A percentile compares a stretch with the other conserved stretches of the same genome.
phyloP scores from a whole-genome alignment of 2,888 invertebrate species.

The Lycophotia porphyrea region DNA sequence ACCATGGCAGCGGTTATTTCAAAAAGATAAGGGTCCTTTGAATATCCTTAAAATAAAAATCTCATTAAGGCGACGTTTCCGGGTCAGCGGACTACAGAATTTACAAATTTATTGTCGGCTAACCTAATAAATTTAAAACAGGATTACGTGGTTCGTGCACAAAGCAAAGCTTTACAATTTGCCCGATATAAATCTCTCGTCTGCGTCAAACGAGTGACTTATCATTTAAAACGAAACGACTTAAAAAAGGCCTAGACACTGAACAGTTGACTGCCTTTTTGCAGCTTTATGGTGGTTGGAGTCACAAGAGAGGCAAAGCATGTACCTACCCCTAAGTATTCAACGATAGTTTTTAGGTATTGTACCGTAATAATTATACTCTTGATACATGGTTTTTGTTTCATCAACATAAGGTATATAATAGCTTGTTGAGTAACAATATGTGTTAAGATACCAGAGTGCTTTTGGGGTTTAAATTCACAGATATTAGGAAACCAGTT shows the following conservation, averaged over 20 bases:
- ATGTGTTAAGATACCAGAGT: constrained; percentile 4
- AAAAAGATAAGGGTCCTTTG: constrained; percentile 73
- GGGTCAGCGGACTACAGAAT: constrained; percentile 86
- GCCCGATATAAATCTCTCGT: constrained; percentile 85
- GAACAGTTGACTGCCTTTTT: constrained; percentile 39
- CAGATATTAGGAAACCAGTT: constrained; percentile 66
- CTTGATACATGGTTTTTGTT: background rate
- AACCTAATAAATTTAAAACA: constrained; percentile 89
- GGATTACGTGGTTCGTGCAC: constrained; percentile 87
- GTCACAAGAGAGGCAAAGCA: constrained; percentile 6
- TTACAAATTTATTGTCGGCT: constrained; percentile 88
- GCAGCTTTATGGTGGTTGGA: constrained; percentile 6
- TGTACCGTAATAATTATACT: background rate
- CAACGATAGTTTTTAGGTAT: background rate
- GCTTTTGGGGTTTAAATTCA: constrained; percentile 34
- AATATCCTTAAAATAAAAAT: constrained; percentile 80
- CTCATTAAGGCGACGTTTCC: constrained; percentile 85
- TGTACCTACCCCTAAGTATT: background rate
- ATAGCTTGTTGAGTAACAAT: constrained; percentile 16
- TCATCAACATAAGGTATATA: constrained; percentile 8
- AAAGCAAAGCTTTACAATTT: constrained; percentile 88
- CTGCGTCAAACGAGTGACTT: constrained; percentile 79
- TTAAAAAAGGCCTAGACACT: constrained; percentile 59
- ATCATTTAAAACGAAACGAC: constrained; percentile 70
- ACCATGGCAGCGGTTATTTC: constrained; percentile 66